A percentile compares a stretch with the other conserved stretches of the same genome.
phyloP scores from a whole-genome alignment of 2,113 vertebrate genomes.

The Thalassoma bifasciatum region DNA sequence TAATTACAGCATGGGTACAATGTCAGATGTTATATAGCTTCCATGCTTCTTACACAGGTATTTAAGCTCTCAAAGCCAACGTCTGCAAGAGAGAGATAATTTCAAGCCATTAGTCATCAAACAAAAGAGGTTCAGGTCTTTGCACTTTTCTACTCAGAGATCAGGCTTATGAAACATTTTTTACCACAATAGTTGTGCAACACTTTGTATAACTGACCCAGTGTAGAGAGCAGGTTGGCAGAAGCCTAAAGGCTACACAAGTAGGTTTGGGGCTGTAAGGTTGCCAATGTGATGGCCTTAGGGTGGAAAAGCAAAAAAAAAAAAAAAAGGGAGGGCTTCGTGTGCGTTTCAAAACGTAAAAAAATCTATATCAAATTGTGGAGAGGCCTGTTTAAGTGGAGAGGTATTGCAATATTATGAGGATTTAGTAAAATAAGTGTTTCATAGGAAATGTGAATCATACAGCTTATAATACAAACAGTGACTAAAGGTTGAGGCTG shows the following conservation, averaged over 20 bases:
- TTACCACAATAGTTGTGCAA: conserved; percentile 35
- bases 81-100: not conserved
- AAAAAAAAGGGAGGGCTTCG: too few species aligned
- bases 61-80: not conserved
- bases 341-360: too few species aligned
- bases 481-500: too few species aligned
- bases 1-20: conserved; percentile 28
- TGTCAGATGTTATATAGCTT: not conserved
- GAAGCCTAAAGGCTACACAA: not conserved
- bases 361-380: not conserved
- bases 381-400: not conserved
- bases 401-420: too few species aligned
- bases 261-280: not conserved
- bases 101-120: conserved; percentile 39
- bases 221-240: not conserved
- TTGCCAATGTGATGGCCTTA: not conserved
- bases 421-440: too few species aligned
- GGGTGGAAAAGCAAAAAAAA: not conserved
- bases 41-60: conserved; percentile 11
- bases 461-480: too few species aligned
- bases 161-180: conserved; percentile 37
- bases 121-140: not conserved
- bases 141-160: not conserved
- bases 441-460: too few species aligned
- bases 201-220: conserved; percentile 53